A percentile compares a stretch with the other conserved stretches of the same genome.
phyloP scores from a whole-genome alignment of 2,888 invertebrate genomes.

The Hoplodrina ambigua region DNA sequence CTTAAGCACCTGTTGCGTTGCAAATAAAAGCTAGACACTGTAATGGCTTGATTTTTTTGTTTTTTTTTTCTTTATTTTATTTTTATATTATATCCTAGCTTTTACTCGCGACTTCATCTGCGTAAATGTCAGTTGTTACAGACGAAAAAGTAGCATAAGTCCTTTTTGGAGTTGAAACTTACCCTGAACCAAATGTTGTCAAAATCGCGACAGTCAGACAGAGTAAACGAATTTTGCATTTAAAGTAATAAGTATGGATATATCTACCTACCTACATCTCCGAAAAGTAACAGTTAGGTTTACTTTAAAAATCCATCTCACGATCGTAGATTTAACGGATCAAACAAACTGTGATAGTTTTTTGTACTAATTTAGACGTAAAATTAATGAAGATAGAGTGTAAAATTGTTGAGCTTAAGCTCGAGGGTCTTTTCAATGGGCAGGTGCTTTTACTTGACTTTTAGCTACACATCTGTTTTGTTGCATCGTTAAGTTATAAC shows the following conservation, averaged over 20 bases:
- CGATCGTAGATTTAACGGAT: slow-evolving; percentile 50
- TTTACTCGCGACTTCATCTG: too few species aligned
- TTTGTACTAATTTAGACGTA: slow-evolving; percentile 33
- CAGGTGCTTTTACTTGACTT: slow-evolving; percentile 71
- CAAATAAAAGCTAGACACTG: slow-evolving; percentile 17
- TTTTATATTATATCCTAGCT: too few species aligned
- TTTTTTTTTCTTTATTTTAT: slow-evolving; percentile 2
- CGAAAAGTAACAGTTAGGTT: slow-evolving; percentile 23
- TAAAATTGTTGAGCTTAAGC: slow-evolving; percentile 10
- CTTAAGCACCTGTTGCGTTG: slow-evolving; percentile 1
- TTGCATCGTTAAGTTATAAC: slow-evolving; percentile 43
- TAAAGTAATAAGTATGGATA: too few species aligned
- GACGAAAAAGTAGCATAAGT: too few species aligned
- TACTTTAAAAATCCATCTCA: slow-evolving; percentile 38
- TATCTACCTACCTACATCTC: not conserved
- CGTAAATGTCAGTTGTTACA: too few species aligned
- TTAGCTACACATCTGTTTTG: slow-evolving; percentile 62
- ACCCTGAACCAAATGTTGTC: too few species aligned
- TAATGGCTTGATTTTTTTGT: slow-evolving; percentile 1
- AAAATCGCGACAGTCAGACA: too few species aligned
- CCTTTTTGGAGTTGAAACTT: too few species aligned
- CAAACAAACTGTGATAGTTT: not conserved
- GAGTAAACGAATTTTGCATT: too few species aligned
- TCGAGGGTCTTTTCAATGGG: slow-evolving; percentile 26
- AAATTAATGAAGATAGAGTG: not conserved